These are phyloP conservation scores for Reticulitermes lucifugus DNA, from an alignment of 2,888 invertebrate genomes.

Conservation along the genomic window DNA sequence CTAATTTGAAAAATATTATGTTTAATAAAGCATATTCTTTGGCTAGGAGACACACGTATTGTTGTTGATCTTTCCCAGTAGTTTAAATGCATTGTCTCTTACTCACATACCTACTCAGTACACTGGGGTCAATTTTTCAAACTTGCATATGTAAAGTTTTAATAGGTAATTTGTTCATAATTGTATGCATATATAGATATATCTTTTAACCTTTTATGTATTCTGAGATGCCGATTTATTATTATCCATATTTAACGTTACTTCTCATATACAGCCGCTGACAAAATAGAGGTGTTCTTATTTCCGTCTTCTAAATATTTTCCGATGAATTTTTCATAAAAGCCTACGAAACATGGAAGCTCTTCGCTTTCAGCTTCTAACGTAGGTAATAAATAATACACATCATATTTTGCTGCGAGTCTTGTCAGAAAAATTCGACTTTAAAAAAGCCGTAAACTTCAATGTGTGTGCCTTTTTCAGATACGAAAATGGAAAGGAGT, in stretches of 20 bases:
- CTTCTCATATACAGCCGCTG: not conserved
- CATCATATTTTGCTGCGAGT: too few relatives aligned
- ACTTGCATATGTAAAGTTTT: not conserved
- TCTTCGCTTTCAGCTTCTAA: not conserved
- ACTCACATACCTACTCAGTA: too few relatives aligned
- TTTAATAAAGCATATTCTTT: too few relatives aligned
- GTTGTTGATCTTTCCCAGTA: too few relatives aligned
- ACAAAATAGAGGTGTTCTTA: not conserved
- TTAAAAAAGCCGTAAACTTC: too few relatives aligned
- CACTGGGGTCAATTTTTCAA: too few relatives aligned
- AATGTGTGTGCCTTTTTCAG: too few relatives aligned
- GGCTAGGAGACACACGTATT: too few relatives aligned
- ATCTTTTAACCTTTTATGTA: not conserved
- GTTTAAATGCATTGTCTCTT: too few relatives aligned
- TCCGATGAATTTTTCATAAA: not conserved
- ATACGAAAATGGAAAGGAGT: too few relatives aligned
- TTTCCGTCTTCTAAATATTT: not conserved
- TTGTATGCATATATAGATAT: not conserved
- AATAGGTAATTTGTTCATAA: not conserved
- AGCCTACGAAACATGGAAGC: not conserved
- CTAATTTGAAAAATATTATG: too few relatives aligned
- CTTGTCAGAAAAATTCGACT: too few relatives aligned
- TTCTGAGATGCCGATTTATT: not conserved
- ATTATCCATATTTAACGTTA: not conserved
- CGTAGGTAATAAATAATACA: not conserved